Conservation (phyloP, 2,888 invertebrate species). For the Oscheius sp. region DNA sequence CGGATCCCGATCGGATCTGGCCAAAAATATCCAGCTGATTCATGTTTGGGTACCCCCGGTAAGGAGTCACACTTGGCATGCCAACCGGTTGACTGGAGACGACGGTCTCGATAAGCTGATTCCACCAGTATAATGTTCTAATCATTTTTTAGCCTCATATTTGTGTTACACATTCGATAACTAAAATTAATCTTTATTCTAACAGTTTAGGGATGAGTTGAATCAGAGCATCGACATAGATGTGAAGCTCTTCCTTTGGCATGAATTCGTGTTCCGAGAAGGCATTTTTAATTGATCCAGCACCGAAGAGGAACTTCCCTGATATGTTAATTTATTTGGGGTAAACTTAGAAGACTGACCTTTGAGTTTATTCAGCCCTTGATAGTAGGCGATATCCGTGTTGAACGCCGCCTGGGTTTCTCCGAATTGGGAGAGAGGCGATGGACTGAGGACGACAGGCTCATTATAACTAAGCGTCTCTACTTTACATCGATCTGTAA, state of each 20-base stretch:
- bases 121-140: not conserved
- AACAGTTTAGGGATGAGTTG: slow-evolving; percentile 37
- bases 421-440: slow-evolving; percentile 42
- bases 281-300: slow-evolving; percentile 69
- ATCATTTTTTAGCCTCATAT: not conserved
- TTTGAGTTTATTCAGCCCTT: slow-evolving; percentile 56
- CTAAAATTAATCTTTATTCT: not conserved
- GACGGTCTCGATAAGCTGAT: too few species aligned
- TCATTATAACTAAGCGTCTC: slow-evolving; percentile 49
- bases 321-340: not conserved
- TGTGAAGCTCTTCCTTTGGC: slow-evolving; percentile 50
- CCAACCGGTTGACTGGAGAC: not conserved
- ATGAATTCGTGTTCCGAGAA: slow-evolving; percentile 67
- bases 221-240: slow-evolving; percentile 43
- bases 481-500: slow-evolving; percentile 41
- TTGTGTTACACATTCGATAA: not conserved
- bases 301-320: slow-evolving; percentile 65
- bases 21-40: too few species aligned
- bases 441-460: slow-evolving; percentile 51
- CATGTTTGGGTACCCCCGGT: too few species aligned
- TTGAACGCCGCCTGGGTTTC: slow-evolving; percentile 62
- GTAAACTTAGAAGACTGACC: slow-evolving; percentile 37
- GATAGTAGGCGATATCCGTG: slow-evolving; percentile 68
- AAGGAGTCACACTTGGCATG: too few species aligned
- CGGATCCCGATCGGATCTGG: too few species aligned